Base-by-base conservation (phyloP, 2,797 vertebrate species). In the Macroramphosus scolopax region DNA sequence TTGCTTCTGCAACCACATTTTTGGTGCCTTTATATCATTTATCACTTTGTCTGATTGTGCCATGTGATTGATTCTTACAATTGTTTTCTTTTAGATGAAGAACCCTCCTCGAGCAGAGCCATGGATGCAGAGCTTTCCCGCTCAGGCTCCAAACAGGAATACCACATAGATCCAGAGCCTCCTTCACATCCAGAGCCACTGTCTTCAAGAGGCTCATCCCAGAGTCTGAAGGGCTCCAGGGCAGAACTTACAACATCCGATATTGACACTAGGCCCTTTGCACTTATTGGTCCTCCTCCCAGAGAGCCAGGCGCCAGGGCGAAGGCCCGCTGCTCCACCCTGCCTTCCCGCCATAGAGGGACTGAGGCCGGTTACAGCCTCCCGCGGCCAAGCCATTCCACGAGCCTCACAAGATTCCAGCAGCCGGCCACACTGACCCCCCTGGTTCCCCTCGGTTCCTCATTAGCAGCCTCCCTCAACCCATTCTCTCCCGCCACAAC, bases 311-410 rank as follows among this genome's bases (percentile, higher is more conserved):
- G 56, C 43, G 53, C 59, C 10, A 88, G 78, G 51, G 67, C 57
- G 16, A 88, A 87, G 64, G 61, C 69, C 44, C 84, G 87, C 31
- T 89, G 88, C 75, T 88, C 84, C 72, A 90, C 90, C 56, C 83
- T 91, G 81, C 90, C 90, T 78, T 84, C 82, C 15, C 78, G 67
- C 38, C 79, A 82, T 66, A 76, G 48, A 75, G 83, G 66, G 18
- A 28, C 74, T 1, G 81, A 83, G 49, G 46, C 72, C 10, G 78
- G 52, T 51, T 82, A 82, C 71, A 81, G 70, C 50, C 58, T 84
- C 46, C 77, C 85, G 0, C 77, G 76, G 18, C 80, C 88, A 24
- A 89, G 83, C 58, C 86, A 86, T 41, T 91, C 88, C 68, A 83
- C 74, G 80, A 91, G 86, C 73, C 85, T 91, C 68, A 81, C 81